Evolutionary conservation across 37 sponge, comb jelly and placozoan genomes (phyloP), one percentile per base, ranked within the genome.

Genomic region (Bolinopsis microptera): DNA sequence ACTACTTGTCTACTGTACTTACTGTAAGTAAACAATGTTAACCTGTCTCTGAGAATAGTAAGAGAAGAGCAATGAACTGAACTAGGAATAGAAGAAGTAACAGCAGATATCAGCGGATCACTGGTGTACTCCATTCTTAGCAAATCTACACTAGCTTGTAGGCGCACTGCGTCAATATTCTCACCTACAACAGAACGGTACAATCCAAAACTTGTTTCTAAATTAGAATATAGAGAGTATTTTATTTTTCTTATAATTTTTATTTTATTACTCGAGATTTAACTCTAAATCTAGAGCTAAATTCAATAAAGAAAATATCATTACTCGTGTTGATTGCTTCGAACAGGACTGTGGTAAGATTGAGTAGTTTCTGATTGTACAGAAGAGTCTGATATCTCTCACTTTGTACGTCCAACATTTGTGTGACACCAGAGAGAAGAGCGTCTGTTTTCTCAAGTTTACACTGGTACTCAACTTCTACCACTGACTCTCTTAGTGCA

Each of bases 391-490:
- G 21, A 80, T 80, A 80, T 0, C 82, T 2, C 23, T 35, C 82
- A 35, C 38, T 80, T 22, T 80, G 82, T 36, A 35, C 82, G 2
- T 80, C 82, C 38, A 80, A 21, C 22, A 21, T 80, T 34, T 80
- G 36, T 5, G 38, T 8, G 22, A 80, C 82, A 32, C 38, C 30
- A 1, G 21, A 18, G 3, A 80, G 22, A 13, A 80, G 38, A 37
- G 38, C 35, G 22, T 80, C 32, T 30, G 38, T 80, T 22, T 80
- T 80, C 82, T 80, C 82, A 1, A 80, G 38, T 34, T 35, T 32
- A 21, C 82, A 32, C 82, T 80, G 82, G 37, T 80, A 80, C 37
- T 80, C 82, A 5, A 80, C 82, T 35, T 80, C 82, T 13, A 80
- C 82, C 24, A 35, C 38, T 13, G 82, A 32, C 22, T 80, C 82